A percentile compares a stretch with the other conserved stretches of the same genome.
These are phyloP conservation scores for Centropus unirufus DNA, from an alignment of 2,113 vertebrate species.

Conservation along the genomic window DNA sequence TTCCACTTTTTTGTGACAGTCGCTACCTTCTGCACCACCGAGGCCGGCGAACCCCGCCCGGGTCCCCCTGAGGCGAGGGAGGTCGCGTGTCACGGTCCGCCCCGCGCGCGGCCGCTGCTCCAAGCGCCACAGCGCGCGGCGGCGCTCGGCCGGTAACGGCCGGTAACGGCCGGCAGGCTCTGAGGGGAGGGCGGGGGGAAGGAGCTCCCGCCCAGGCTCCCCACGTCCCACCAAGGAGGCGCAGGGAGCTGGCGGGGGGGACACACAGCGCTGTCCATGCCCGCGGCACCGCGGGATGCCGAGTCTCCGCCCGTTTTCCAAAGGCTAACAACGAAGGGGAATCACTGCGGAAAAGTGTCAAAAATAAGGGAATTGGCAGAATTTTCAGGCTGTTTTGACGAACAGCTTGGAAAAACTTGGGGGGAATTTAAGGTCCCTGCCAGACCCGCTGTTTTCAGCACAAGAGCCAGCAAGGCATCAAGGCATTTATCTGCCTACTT, in stretches of 20 bases:
- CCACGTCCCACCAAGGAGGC: not conserved
- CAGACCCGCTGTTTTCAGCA: fast-evolving
- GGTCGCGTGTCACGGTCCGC: too few relatives aligned
- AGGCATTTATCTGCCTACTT: not conserved
- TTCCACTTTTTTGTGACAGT: too few relatives aligned
- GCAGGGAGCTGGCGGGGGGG: not conserved
- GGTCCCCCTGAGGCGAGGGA: too few relatives aligned
- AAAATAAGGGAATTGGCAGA: not conserved
- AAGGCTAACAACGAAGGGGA: not conserved
- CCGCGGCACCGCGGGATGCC: not conserved
- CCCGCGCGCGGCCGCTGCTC: not conserved
- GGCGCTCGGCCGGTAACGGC: too few relatives aligned
- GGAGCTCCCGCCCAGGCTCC: not conserved
- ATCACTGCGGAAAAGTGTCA: fast-evolving
- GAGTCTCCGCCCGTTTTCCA: too few relatives aligned
- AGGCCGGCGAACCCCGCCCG: too few relatives aligned
- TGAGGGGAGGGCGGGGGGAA: not conserved
- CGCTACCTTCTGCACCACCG: too few relatives aligned
- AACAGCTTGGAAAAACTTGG: fast-evolving
- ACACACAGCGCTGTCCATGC: too few relatives aligned
- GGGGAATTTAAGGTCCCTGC: not conserved
- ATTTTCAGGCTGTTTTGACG: not conserved
- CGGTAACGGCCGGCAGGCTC: not conserved
- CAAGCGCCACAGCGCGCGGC: not conserved
- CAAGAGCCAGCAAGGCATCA: not conserved